Evolutionary conservation across 2,797 vertebrate species (phyloP), one percentile per base, ranked within the genome.

Genomic region (Microctenopoma lineatum): DNA sequence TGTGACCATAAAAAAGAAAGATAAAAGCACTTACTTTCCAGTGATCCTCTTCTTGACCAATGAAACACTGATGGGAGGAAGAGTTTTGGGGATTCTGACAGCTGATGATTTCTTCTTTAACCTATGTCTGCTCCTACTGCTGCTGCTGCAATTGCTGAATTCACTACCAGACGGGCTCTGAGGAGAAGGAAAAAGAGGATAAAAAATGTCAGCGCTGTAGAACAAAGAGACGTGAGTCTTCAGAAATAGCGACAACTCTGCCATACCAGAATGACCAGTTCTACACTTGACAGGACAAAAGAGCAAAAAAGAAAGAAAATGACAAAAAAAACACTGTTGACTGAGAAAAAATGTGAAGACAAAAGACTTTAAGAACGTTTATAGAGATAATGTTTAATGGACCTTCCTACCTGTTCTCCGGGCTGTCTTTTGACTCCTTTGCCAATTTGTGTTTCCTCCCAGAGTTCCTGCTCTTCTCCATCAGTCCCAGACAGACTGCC

Each of bases 361-460:
- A 18, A 21, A 42, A 32, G 6, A 32, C 8, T 7, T 32, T 32
- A 32, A 32, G 32, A 32, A 32, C 32, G 8, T 32, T 32, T 32
- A 32, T 1, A 2, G 36, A n/a, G 3, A 36, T 25, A 11, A 8
- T 21, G 13, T 55, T 39, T 3, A 18, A 44, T 60, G 29, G 18
- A 25, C 11, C 14, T 38, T 75, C 54, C 21, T 77, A 93, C 92
- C 84, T 83, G 90, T 64, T 85, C 80, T 15, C 90, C 95, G 87
- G 95, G 90, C 36, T 73, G 80, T 69, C 93, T 86, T 88, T 94
- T 96, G 67, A 98, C 77, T 16, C 95, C 96, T 90, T 98, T 98
- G 60, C 75, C 93, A 83, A 98, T 97, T 80, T 99, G 97, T 53
- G 96, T 96, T 57, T 96, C 93, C 86, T 97, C 97, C 97, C 97